A percentile compares a stretch with the other conserved stretches of the same genome.
phyloP scores from a whole-genome alignment of 2,797 vertebrate species.

The Syndactyla subalaris region DNA sequence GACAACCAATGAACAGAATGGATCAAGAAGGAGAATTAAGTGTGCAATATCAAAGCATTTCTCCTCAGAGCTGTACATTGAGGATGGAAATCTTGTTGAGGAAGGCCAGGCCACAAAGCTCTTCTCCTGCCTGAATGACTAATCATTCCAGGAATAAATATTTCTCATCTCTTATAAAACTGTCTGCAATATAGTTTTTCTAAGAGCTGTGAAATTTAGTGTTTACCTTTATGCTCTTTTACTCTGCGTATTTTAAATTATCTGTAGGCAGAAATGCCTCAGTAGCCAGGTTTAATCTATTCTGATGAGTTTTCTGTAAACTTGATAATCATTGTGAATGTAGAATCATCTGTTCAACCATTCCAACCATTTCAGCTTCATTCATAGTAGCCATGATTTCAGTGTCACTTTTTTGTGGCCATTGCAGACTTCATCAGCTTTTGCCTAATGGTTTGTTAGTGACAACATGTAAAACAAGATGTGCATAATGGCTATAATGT shows the following conservation, averaged over 20 bases:
- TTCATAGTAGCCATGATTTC: not conserved
- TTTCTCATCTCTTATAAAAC: not conserved
- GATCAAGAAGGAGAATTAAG: not conserved
- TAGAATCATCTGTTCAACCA: not conserved
- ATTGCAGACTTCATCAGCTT: not conserved
- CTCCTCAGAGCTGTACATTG: not conserved
- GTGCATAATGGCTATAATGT: not conserved
- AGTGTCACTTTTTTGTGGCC: not conserved
- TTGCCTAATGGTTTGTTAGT: not conserved
- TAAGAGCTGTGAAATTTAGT: not conserved
- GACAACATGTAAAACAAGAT: not conserved
- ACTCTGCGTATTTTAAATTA: not conserved
- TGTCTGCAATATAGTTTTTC: not conserved
- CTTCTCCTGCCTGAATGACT: not conserved
- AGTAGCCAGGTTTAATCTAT: not conserved
- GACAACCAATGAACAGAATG: not conserved
- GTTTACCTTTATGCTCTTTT: not conserved
- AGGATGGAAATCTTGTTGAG: not conserved
- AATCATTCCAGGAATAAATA: not conserved
- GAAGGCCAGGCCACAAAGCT: not conserved
- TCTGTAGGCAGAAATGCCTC: not conserved
- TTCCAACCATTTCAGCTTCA: not conserved
- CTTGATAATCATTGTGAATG: not conserved
- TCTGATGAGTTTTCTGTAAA: not conserved
- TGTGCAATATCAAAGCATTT: not conserved